Percentiles rank a stretch among this genome's conserved stretches.
Evolutionary conservation across 2,113 vertebrate genomes (phyloP).

Genomic region (western clawed frog (Xenopus tropicalis)): DNA sequence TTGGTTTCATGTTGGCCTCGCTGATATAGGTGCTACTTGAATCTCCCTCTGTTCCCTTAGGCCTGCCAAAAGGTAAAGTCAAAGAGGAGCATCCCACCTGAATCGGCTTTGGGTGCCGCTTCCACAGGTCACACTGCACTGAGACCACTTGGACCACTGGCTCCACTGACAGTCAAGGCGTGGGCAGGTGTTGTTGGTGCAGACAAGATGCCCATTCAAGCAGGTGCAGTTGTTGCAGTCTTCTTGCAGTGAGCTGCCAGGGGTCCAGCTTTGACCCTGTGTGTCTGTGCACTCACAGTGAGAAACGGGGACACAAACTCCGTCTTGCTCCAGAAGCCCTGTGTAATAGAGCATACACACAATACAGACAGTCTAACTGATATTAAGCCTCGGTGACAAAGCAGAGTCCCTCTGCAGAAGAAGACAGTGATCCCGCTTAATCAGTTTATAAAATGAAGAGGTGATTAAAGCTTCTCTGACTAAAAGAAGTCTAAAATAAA

Average conservation of each 20-base stretch:
- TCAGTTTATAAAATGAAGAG: too few relatives aligned
- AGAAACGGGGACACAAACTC: slow-evolving; percentile 65
- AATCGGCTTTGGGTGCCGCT: slow-evolving; percentile 69
- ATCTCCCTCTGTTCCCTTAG: too few relatives aligned
- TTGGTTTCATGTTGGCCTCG: too few relatives aligned
- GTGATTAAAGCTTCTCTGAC: too few relatives aligned
- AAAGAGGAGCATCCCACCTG: slow-evolving; percentile 56
- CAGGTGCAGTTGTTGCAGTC: slow-evolving; percentile 83
- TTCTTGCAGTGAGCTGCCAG: slow-evolving; percentile 68
- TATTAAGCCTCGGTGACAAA: too few relatives aligned
- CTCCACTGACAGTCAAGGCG: slow-evolving; percentile 72
- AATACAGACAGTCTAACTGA: background rate
- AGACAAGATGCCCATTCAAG: slow-evolving; percentile 65
- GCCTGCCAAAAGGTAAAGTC: too few relatives aligned
- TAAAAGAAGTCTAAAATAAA: too few relatives aligned
- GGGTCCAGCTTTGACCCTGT: slow-evolving; percentile 72
- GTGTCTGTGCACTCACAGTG: slow-evolving; percentile 80
- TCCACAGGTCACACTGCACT: slow-evolving; percentile 76
- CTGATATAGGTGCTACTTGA: too few relatives aligned
- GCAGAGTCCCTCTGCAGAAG: too few relatives aligned
- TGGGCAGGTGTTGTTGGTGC: slow-evolving; percentile 64
- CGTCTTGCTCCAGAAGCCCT: slow-evolving; percentile 73
- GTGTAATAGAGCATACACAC: background rate
- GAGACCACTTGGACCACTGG: slow-evolving; percentile 80
- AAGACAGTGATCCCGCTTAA: too few relatives aligned